These are phyloP conservation scores for Anabas testudineus DNA, from an alignment of 2,797 vertebrate species.

Conservation along the genomic window DNA sequence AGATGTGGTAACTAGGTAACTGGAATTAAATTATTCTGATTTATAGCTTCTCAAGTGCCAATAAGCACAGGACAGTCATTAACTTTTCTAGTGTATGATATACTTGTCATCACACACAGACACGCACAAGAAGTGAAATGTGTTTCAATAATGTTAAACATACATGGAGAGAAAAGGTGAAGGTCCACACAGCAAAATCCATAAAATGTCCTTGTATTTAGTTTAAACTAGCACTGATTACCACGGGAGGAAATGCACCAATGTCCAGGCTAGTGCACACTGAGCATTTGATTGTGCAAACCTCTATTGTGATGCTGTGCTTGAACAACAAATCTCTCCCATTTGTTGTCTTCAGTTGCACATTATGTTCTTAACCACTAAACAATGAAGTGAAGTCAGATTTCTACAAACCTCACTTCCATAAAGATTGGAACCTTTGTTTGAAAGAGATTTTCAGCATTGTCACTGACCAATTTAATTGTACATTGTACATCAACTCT, in stretches of 20 bases:
- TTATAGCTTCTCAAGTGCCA: conserved; percentile 5
- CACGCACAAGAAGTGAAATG: neutral
- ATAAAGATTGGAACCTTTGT: too few relatives aligned
- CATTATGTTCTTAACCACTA: too few relatives aligned
- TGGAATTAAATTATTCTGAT: neutral
- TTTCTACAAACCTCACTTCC: too few relatives aligned
- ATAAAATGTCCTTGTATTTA: neutral
- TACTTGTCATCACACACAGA: neutral
- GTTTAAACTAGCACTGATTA: neutral
- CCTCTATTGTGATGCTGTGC: too few relatives aligned
- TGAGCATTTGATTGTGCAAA: neutral
- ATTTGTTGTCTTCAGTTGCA: too few relatives aligned
- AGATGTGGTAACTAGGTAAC: neutral
- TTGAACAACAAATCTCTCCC: too few relatives aligned
- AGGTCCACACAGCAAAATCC: neutral
- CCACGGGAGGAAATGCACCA: neutral
- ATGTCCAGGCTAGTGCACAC: neutral
- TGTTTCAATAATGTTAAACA: neutral
- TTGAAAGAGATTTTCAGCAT: too few relatives aligned
- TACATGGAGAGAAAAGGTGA: neutral
- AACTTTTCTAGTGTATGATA: neutral
- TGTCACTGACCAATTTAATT: too few relatives aligned
- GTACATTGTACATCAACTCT: too few relatives aligned
- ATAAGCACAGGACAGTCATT: neutral
- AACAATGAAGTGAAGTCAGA: too few relatives aligned